phyloP scores from a whole-genome alignment of 2,113 vertebrate species.

The Gambusia affinis region DNA sequence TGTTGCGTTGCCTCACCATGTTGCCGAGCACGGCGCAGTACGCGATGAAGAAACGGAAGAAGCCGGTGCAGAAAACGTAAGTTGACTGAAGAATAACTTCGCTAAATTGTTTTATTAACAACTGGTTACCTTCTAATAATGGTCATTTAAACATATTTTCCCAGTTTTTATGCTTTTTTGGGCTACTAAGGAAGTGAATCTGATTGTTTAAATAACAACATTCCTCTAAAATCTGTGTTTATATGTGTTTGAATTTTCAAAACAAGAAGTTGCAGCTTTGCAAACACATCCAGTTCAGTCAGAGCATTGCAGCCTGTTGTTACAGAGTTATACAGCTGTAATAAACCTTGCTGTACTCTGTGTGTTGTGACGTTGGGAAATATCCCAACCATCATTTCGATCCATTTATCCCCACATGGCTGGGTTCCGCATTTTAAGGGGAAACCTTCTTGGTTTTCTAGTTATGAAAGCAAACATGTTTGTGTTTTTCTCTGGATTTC shows the following conservation, averaged over 20 bases:
- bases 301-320: neutral
- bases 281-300: slow-evolving; percentile 18
- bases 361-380: too few relatives aligned
- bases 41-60: slow-evolving; percentile 82
- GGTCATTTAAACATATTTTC: neutral
- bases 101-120: neutral
- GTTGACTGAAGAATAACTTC: slow-evolving; percentile 15
- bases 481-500: neutral
- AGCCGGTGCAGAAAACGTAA: slow-evolving; percentile 84
- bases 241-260: neutral
- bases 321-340: slow-evolving; percentile 4
- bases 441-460: neutral
- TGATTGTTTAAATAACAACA: neutral
- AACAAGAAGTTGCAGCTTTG: slow-evolving; percentile 26
- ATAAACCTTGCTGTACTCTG: neutral
- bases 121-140: neutral
- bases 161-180: neutral
- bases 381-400: too few relatives aligned
- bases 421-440: neutral
- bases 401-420: neutral
- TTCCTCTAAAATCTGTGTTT: neutral
- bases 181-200: neutral
- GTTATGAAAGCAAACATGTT: neutral
- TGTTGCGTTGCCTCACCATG: slow-evolving; percentile 48
- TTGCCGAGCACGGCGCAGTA: slow-evolving; percentile 69